Percentiles rank a stretch among this genome's conserved stretches.
phyloP scores from a whole-genome alignment of 2,113 vertebrate species.

The Aldabrachelys gigantea region DNA sequence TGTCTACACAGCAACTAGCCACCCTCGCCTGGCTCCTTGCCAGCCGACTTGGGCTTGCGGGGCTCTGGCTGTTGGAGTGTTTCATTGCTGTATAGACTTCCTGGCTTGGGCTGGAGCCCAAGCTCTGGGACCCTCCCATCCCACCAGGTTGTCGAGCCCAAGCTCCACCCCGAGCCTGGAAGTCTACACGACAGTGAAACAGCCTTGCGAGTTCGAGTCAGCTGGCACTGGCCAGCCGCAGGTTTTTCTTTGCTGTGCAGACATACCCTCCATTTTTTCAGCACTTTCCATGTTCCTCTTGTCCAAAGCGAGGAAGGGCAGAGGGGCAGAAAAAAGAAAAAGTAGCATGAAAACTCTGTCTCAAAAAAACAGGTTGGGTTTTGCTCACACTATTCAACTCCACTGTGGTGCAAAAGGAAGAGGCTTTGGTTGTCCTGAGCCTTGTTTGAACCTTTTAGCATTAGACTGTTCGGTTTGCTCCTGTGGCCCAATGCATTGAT shows the following conservation, averaged over 20 bases:
- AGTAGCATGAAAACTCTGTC: neutral
- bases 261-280: constrained; percentile 8
- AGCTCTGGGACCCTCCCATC: too few relatives aligned
- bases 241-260: neutral
- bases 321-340: neutral
- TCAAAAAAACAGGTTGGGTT: neutral
- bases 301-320: neutral
- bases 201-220: neutral
- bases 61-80: neutral
- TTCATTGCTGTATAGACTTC: neutral
- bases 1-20: neutral
- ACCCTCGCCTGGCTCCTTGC: neutral
- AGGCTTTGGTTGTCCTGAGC: neutral
- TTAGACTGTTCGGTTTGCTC: neutral
- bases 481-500: neutral
- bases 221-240: neutral
- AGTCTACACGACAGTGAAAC: neutral
- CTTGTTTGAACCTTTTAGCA: neutral
- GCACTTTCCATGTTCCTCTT: constrained; percentile 54
- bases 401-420: neutral
- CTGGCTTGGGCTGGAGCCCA: neutral
- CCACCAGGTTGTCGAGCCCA: too few relatives aligned
- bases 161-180: too few relatives aligned
- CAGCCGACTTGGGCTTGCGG: neutral
- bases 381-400: neutral